phyloP scores from a whole-genome alignment of 2,888 invertebrate genomes.

The Fabriciana adippe region DNA sequence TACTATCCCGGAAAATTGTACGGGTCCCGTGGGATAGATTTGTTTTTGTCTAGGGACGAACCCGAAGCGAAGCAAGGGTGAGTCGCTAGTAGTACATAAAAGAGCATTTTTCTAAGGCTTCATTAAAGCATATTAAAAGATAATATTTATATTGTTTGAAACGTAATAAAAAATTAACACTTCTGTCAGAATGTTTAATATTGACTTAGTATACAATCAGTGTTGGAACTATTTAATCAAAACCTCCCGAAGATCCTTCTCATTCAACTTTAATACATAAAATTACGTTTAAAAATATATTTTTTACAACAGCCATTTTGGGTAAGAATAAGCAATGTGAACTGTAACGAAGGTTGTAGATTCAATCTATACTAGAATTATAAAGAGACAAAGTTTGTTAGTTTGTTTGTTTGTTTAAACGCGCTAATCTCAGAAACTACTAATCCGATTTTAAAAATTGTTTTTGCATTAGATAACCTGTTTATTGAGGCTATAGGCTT shows the following conservation, averaged over 20 bases:
- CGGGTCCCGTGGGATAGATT: too few relatives aligned
- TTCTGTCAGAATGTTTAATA: constrained; percentile 9
- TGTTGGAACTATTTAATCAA: constrained; percentile 30
- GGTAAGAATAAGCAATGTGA: not conserved
- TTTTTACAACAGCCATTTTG: not conserved
- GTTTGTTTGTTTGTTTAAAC: too few relatives aligned
- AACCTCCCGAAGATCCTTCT: constrained; percentile 36
- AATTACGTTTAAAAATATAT: constrained; percentile 19
- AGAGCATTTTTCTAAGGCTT: not conserved
- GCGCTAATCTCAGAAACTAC: too few relatives aligned
- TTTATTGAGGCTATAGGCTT: too few relatives aligned
- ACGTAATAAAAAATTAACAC: constrained; percentile 18
- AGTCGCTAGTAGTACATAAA: not conserved
- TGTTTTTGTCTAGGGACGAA: too few relatives aligned
- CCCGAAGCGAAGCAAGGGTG: too few relatives aligned
- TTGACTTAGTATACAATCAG: constrained; percentile 22
- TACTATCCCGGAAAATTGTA: too few relatives aligned
- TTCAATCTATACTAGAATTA: not conserved
- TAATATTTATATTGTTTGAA: not conserved
- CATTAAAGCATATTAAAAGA: constrained; percentile 8
- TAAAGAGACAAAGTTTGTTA: too few relatives aligned
- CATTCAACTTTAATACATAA: constrained; percentile 31
- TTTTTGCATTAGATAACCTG: too few relatives aligned
- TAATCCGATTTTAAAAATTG: too few relatives aligned
- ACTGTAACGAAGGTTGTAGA: not conserved